These are phyloP conservation scores for Lichenostomus cassidix DNA, from an alignment of 2,113 vertebrate genomes.

Conservation along the genomic window DNA sequence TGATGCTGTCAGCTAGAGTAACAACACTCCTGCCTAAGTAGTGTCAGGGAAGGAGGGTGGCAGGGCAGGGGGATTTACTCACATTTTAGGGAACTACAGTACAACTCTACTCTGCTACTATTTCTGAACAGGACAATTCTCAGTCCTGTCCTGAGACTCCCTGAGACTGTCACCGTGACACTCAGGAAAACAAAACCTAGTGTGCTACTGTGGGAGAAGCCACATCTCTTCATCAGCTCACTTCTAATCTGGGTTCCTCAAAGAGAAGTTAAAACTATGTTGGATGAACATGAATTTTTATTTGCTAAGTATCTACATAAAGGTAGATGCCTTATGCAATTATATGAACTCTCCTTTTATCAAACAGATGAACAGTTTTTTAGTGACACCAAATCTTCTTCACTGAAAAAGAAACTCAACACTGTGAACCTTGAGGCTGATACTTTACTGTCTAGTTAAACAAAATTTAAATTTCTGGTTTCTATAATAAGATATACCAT, in stretches of 20 bases:
- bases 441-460: neutral
- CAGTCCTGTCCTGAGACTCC: neutral
- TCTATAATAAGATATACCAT: neutral
- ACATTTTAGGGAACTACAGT: neutral
- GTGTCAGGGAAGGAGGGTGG: neutral
- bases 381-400: neutral
- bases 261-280: neutral
- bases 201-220: neutral
- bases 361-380: neutral
- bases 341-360: neutral
- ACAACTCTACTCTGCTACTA: neutral
- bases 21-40: neutral
- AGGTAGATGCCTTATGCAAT: neutral
- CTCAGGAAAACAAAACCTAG: neutral
- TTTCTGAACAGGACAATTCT: neutral
- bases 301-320: neutral
- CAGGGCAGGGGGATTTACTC: neutral
- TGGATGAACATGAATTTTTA: neutral
- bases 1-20: neutral
- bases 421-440: neutral
- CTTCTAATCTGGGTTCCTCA: neutral
- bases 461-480: neutral
- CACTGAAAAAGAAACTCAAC: neutral
- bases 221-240: neutral
- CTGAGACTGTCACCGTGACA: neutral